phyloP scores from a whole-genome alignment of 2,113 vertebrate genomes.

The Pan troglodytes region NHGRI_mPanTro3-v2.1_pri NC_072416.2:54590001-54590500 shows the following conservation, averaged over 20 bases:
- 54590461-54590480: background rate
- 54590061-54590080: background rate
- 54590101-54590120: background rate
- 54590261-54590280: background rate
- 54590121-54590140: background rate
- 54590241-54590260: background rate
- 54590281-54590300: background rate
- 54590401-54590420: background rate
- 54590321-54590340: background rate
- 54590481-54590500: background rate
- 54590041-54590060: background rate
- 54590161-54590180: background rate
- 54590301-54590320: background rate
- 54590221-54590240: background rate
- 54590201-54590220: background rate
- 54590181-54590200: background rate
- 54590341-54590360: background rate
- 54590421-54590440: background rate
- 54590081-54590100: background rate
- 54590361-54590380: background rate
- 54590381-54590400: background rate
- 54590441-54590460: background rate
- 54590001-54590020: too few species aligned
- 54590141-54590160: background rate
- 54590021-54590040: too few species aligned